Evolutionary conservation across 2,797 vertebrate genomes (phyloP), one percentile per base, ranked within the genome.

Genomic region (Coracias cyanogaster): DNA sequence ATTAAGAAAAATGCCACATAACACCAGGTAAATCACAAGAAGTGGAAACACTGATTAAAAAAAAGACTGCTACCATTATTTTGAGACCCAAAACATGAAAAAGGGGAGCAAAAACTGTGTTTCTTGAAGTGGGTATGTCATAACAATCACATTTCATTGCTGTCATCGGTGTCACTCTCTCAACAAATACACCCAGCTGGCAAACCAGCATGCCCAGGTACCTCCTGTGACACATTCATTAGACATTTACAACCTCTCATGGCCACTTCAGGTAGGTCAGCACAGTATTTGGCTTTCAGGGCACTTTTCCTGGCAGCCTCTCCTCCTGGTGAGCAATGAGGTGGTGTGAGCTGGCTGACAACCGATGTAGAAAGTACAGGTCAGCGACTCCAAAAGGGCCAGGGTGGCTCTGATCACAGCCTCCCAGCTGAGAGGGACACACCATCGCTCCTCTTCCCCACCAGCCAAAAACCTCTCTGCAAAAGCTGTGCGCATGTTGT

Each of bases 341-440:
- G 49, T 65, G 49, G 45, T 0, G 6, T 1, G 20, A 35, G 14
- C n/a, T 24, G 76, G 26, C 67, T 49, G 70, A 4, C 0, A 16
- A 61, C 28, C 1, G 2, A 25, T n/a, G 76, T 51, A 85, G 84
- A 67, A 79, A 19, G 54, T 7, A 3, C 6, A 43, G 62, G 22
- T 22, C 58, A 79, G 35, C 0, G 9, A 48, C 2, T 9, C 3
- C 1, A 1, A 72, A 57, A 22, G n/a, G 62, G 31, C 37, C n/a
- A 61, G 58, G 39, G 37, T 16, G 28, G 35, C 54, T 74, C 54
- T 91, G 84, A 10, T 35, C 5, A 1, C 25, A 22, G 46, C 33
- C 12, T 86, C 48, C 20, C n/a, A 62, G 39, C 60, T 66, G 41
- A 28, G 35, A 24, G 13, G 31, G 14, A 37, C 11, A 11, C 16